Evolutionary conservation across 2,113 vertebrate species (phyloP), one percentile per base, ranked within the genome.

Genomic region (Lynx canadensis): DNA sequence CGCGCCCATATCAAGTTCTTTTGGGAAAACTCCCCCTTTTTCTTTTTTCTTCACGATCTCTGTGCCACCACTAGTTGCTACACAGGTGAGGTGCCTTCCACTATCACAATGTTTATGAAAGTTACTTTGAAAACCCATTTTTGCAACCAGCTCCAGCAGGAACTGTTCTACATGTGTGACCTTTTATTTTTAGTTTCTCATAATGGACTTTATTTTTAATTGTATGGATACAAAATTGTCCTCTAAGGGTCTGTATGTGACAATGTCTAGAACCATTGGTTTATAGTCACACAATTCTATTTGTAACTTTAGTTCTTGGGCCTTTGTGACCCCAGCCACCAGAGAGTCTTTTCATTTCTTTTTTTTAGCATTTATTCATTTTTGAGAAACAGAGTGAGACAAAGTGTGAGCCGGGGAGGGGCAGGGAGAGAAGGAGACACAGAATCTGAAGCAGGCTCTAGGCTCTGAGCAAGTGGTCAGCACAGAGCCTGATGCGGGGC

Each of bases 101-200:
- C 15, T 14, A 10, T 69, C 33, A 33, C 27, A 11, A 68, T 94
- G 84, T 90, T 52, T 50, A 38, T 93, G 94, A 41, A 89, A 63
- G 6, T 94, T 94, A 93, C 68, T 93, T 78, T 90, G 50, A 57
- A 41, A 90, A 80, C 88, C 31, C 18, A 36, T 18, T 45, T 71
- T 71, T 85, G 12, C 48, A 41, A n/a, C 73, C 60, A 60, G n/a
- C 45, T 93, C 41, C 14, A 73, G 68, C 79, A 76, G 36, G 50
- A n/a, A 69, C 41, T 81, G 1, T 80, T 89, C 91, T 89, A 89
- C 33, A 85, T 41, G 19, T 66, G n/a, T 48, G 48, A 76, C 10
- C 16, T 76, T 93, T 92, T 80, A 52, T 74, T 63, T 96, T 60
- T 78, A 52, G 9, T 78, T 94, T 94, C 71, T 96, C 50, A 38